Percentiles rank a stretch among this genome's conserved stretches.
phyloP scores from a whole-genome alignment of 1,140 invertebrate genomes.

The Cydia amplana region DNA sequence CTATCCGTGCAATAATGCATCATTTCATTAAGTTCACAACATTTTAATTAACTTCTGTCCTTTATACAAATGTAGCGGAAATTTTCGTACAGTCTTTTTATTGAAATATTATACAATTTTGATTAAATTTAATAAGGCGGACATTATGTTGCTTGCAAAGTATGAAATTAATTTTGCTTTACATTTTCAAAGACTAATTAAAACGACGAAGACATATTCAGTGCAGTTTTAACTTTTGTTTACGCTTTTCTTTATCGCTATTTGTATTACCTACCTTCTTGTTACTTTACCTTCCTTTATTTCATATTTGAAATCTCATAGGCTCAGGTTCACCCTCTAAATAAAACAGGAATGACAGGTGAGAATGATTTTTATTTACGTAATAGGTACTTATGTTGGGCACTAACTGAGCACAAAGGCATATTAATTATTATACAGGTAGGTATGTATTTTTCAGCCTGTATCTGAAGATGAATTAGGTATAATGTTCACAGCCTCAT shows the following conservation, averaged over 20 bases:
- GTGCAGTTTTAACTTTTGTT: neutral
- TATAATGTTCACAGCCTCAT: neutral
- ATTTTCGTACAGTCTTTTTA: neutral
- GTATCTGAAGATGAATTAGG: neutral
- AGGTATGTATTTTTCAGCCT: too few species aligned
- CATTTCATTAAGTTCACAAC: slow-evolving; percentile 10
- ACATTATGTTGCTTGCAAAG: neutral
- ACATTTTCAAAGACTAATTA: neutral
- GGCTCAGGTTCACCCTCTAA: too few species aligned
- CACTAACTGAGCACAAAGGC: too few species aligned
- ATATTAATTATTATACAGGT: too few species aligned
- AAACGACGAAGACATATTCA: neutral
- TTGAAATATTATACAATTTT: slow-evolving; percentile 18
- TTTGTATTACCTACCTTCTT: neutral
- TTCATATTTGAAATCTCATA: too few species aligned
- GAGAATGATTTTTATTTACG: too few species aligned
- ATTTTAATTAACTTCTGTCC: slow-evolving; percentile 5
- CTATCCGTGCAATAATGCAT: slow-evolving; percentile 7
- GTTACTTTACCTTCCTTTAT: neutral
- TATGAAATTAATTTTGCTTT: neutral
- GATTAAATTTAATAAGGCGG: neutral
- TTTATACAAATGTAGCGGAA: slow-evolving; percentile 4
- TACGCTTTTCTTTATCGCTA: neutral
- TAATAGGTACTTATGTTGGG: too few species aligned
- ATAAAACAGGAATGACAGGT: too few species aligned